These are phyloP conservation scores for Cactoblastis cactorum DNA, from an alignment of 2,888 invertebrate genomes.

Conservation along the genomic window DNA sequence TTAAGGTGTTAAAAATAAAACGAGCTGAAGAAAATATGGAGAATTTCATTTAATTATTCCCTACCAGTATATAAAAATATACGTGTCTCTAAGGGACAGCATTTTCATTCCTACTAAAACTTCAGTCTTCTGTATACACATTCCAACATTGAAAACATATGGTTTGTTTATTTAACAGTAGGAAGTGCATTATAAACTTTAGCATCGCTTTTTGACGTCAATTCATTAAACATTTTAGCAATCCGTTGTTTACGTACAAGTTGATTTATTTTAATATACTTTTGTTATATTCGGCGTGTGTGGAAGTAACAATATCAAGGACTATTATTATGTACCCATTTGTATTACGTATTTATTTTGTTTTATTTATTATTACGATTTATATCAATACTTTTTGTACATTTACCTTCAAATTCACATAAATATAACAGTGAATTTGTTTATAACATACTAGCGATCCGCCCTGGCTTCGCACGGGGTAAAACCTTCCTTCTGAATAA, in stretches of 20 bases:
- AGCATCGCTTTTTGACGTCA: background rate
- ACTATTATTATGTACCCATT: background rate
- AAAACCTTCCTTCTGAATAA: no score
- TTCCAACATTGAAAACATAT: background rate
- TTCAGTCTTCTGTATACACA: background rate
- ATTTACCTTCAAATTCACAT: no score
- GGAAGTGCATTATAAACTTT: slow-evolving; percentile 7
- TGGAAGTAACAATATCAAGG: background rate
- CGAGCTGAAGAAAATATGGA: no score
- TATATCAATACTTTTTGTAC: no score
- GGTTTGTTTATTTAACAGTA: slow-evolving; percentile 5
- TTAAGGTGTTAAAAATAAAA: no score
- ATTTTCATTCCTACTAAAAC: background rate
- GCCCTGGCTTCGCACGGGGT: no score
- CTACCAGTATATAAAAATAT: no score
- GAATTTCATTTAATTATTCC: no score
- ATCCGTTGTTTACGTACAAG: background rate
- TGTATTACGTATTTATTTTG: background rate
- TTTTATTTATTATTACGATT: background rate
- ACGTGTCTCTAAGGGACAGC: no score
- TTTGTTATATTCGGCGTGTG: background rate
- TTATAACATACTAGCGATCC: no score
- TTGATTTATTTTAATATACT: slow-evolving; percentile 1
- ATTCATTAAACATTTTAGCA: slow-evolving; percentile 12
- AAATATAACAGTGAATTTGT: no score